Conservation (phyloP, 1,140 invertebrate species). For the Atta cephalotes region DNA sequence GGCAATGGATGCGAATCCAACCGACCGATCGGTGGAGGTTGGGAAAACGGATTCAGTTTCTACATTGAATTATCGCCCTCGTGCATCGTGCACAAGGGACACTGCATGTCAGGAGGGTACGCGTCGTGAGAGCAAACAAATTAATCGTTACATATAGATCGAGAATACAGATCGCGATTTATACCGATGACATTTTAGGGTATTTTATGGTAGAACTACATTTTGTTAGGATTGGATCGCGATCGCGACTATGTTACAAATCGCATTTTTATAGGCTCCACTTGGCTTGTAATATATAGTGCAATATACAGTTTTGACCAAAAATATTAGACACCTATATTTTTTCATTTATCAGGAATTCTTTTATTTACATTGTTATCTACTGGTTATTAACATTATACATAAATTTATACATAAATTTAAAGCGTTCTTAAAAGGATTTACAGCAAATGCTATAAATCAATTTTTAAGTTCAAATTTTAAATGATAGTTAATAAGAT, state of each 20-base stretch:
- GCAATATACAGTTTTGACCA: no score
- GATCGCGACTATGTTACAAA: constrained; percentile 11
- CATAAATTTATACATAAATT: no score
- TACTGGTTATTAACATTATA: no score
- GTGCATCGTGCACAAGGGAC: constrained; percentile 47
- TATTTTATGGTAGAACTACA: constrained; percentile 32
- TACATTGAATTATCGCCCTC: constrained; percentile 76
- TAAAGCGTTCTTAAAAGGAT: no score
- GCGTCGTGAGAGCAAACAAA: constrained; percentile 68
- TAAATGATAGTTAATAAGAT: no score
- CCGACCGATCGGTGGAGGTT: constrained; percentile 48
- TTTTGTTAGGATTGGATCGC: neutral
- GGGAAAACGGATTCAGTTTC: constrained; percentile 57
- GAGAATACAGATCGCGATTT: constrained; percentile 62
- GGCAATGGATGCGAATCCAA: constrained; percentile 19
- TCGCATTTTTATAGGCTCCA: neutral
- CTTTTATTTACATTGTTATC: no score
- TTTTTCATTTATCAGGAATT: no score
- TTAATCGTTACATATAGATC: constrained; percentile 70
- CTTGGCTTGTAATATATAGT: neutral
- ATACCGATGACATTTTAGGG: constrained; percentile 45
- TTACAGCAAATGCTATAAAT: no score
- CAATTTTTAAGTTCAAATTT: no score
- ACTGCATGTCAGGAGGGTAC: constrained; percentile 40
- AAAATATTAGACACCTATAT: no score